Conservation (phyloP, 35 echinoderm and acorn worm genomes). For the Anneissia japonica region DNA sequence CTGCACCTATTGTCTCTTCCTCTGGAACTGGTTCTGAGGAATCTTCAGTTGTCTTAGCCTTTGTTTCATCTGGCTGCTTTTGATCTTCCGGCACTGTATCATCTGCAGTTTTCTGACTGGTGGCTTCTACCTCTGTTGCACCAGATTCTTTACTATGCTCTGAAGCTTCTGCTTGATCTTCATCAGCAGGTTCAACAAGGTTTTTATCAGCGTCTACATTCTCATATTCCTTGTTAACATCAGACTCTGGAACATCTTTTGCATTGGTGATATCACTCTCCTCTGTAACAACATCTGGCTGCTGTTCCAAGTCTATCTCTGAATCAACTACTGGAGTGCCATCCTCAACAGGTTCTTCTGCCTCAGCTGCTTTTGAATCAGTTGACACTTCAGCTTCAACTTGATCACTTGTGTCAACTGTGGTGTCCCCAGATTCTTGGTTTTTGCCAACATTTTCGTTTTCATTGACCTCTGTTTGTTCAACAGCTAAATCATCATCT, state of each 20-base stretch:
- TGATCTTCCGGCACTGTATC: neutral
- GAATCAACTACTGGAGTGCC: neutral
- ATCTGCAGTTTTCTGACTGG: neutral
- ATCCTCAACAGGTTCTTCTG: neutral
- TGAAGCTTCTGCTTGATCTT: neutral
- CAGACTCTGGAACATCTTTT: neutral
- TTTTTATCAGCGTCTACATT: neutral
- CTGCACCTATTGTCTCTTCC: neutral
- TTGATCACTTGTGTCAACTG: too few relatives aligned
- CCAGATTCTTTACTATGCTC: neutral
- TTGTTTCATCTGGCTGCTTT: neutral
- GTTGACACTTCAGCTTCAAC: neutral
- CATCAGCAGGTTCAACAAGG: neutral
- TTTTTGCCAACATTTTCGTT: too few relatives aligned
- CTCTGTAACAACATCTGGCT: neutral
- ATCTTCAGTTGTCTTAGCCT: too few relatives aligned
- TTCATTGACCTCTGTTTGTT: too few relatives aligned
- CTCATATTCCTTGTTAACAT: neutral
- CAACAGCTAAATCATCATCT: too few relatives aligned
- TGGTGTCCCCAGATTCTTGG: too few relatives aligned
- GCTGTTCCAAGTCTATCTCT: neutral
- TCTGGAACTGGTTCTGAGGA: neutral
- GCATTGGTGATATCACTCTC: neutral
- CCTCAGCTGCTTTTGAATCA: neutral
- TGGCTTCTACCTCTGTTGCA: neutral